These are phyloP conservation scores for Sarcophaga variegata DNA, from an alignment of 2,888 invertebrate species.

Conservation along the genomic window DNA sequence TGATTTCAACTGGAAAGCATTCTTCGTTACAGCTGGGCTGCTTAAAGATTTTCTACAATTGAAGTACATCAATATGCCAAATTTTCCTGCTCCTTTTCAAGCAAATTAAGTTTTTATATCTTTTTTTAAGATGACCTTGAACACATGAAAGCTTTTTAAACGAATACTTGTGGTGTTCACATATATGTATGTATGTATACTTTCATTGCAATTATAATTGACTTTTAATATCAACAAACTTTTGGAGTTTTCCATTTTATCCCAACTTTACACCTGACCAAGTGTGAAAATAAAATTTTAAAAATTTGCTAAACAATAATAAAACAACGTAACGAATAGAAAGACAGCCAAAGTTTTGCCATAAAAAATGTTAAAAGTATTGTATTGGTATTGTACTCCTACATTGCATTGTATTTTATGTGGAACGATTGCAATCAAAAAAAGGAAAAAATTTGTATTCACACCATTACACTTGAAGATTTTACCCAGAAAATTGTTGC, in stretches of 20 bases:
- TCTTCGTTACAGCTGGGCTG: too few species aligned
- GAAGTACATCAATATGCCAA: too few species aligned
- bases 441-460: slow-evolving; percentile 45
- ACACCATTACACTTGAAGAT: slow-evolving; percentile 57
- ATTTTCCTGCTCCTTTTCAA: too few species aligned
- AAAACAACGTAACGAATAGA: not conserved
- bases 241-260: slow-evolving; percentile 36
- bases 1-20: too few species aligned
- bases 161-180: slow-evolving; percentile 3
- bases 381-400: too few species aligned
- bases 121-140: slow-evolving; percentile 25
- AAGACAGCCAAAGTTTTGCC: slow-evolving; percentile 41
- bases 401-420: not conserved
- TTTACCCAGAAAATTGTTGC: slow-evolving; percentile 30
- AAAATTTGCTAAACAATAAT: slow-evolving; percentile 34
- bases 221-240: slow-evolving; percentile 11
- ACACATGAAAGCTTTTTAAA: slow-evolving; percentile 7
- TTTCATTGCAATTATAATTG: slow-evolving; percentile 6
- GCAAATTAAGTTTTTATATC: slow-evolving; percentile 1
- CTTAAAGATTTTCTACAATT: too few species aligned
- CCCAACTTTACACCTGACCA: slow-evolving; percentile 64
- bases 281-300: slow-evolving; percentile 42
- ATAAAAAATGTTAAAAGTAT: slow-evolving; percentile 16
- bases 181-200: not conserved
- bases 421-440: slow-evolving; percentile 7